Base-by-base conservation (phyloP, 2,113 vertebrate species). In the Protomyctophum bolini region DNA sequence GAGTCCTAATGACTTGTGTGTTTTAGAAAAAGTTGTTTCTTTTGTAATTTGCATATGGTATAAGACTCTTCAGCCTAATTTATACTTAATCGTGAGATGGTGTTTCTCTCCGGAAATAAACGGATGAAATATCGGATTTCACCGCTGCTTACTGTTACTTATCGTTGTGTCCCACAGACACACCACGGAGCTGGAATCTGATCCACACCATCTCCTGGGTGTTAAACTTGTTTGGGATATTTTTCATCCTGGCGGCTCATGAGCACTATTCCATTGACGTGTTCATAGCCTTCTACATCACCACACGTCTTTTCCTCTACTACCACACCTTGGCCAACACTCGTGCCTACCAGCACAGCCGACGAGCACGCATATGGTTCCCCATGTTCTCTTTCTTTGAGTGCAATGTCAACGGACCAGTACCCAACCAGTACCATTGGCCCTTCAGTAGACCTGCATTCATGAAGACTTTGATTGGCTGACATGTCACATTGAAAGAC, bases 191-290 rank as follows among this genome's bases (percentile, higher is more conserved):
- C 89, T 98, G 97, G 97, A 96, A 98, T 92, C 94, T 98, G 88
- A 94, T 99, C 76, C 97, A 99, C 66, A 99, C 97, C 14, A 93
- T 98, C 72, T 98, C 97, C 59, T 98, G 96, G 97, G 97, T 99
- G 84, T 91, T 99, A 72, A 99, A 99, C 83, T 93, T 99, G 59
- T 99, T 99, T 86, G 97, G 97, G 73, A 98, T 99, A 81, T 98
- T 99, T 94, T 99, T 98, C 90, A 98, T 99, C 85, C 93, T 98
- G 90, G 97, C 97, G 33, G 97, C 96, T 62, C 97, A 99, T 66
- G 97, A 99, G 89, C 97, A 99, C 89, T 99, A 99, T 82, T 98
- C 97, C 71, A 98, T 99, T 63, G 97, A 99, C 2, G 97, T 99
- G 68, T 98, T 99, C 87, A 97, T 99, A 68, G 97, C 97, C 68